A percentile compares a stretch with the other conserved stretches of the same genome.
Conservation (phyloP, 1,140 invertebrate genomes). For the Philopotamus ludificatus region DNA sequence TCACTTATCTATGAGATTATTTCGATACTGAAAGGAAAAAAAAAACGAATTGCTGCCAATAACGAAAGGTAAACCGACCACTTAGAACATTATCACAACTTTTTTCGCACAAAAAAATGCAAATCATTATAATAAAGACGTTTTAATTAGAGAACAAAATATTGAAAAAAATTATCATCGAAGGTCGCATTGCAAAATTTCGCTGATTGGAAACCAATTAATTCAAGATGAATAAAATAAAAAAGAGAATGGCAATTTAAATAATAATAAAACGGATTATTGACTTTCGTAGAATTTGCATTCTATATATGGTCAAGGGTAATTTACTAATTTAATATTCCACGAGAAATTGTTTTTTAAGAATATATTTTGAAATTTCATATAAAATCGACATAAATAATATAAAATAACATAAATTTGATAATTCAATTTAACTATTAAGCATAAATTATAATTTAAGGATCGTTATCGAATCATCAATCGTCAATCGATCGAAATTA, state of each 20-base stretch:
- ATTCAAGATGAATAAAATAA: background rate
- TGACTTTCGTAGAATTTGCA: background rate
- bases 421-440: too few species aligned
- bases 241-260: background rate
- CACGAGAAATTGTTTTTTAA: too few species aligned
- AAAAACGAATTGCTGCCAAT: background rate
- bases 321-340: background rate
- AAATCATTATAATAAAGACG: background rate
- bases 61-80: background rate
- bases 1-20: background rate
- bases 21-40: background rate
- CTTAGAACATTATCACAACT: background rate
- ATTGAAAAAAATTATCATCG: background rate
- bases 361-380: too few species aligned
- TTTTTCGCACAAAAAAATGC: background rate
- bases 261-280: background rate
- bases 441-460: too few species aligned
- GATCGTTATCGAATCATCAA: too few species aligned
- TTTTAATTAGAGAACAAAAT: background rate
- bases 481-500: too few species aligned
- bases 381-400: background rate
- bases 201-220: background rate
- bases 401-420: background rate
- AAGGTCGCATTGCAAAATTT: background rate
- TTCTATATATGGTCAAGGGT: background rate